A percentile compares a stretch with the other conserved stretches of the same genome.
These are phyloP conservation scores for Zoanthus sociatus DNA, from an alignment of 92 coral and sea anemone species.

Conservation along the genomic window DNA sequence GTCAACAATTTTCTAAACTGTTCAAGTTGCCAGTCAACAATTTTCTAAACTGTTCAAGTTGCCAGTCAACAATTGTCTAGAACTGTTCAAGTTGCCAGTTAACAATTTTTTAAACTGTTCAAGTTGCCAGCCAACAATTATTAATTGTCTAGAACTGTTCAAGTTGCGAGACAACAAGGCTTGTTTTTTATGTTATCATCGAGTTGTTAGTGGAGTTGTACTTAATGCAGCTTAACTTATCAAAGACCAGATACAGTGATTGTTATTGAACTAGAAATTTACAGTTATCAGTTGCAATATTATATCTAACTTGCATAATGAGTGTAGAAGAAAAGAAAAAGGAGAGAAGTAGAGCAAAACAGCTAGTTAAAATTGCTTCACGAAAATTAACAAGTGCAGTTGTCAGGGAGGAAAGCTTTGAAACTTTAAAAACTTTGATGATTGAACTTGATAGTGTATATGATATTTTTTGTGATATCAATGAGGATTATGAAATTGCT, in stretches of 20 bases:
- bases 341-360: conserved; percentile 73
- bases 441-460: conserved; percentile 60
- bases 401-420: conserved; percentile 50
- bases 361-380: conserved; percentile 53
- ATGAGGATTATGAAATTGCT: conserved; percentile 64
- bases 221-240: too few species aligned
- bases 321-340: conserved; percentile 57
- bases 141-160: too few species aligned
- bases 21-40: too few species aligned
- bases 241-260: neutral
- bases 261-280: neutral
- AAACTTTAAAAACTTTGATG: conserved; percentile 56
- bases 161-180: too few species aligned
- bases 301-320: conserved; percentile 1
- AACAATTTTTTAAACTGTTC: too few species aligned
- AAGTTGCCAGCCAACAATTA: too few species aligned
- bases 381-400: conserved; percentile 56
- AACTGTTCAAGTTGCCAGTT: too few species aligned
- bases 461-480: conserved; percentile 63
- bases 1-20: neutral
- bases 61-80: too few species aligned
- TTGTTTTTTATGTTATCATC: too few species aligned
- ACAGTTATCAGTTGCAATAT: neutral
- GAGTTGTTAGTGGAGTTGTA: too few species aligned
- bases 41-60: too few species aligned